A percentile compares a stretch with the other conserved stretches of the same genome.
These are phyloP conservation scores for Lamprotornis superbus DNA, from an alignment of 2,113 vertebrate genomes.

Conservation along the genomic window DNA sequence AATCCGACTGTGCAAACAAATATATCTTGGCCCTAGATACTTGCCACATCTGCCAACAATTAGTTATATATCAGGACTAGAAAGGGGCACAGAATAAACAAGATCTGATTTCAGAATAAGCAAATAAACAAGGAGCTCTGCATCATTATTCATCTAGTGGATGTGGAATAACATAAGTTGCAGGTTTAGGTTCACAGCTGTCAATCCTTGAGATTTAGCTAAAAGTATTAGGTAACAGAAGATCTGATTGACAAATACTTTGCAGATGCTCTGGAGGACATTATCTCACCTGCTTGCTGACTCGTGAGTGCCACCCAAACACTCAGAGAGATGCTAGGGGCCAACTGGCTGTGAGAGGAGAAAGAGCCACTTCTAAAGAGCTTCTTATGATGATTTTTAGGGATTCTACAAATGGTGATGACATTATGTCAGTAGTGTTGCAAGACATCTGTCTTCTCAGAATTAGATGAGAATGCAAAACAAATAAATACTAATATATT, in stretches of 20 bases:
- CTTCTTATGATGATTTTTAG: neutral
- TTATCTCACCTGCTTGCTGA: constrained; percentile 21
- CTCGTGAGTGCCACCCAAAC: constrained; percentile 32
- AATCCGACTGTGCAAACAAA: constrained; percentile 94
- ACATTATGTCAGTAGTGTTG: no score
- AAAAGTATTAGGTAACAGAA: constrained; percentile 44
- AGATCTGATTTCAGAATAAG: constrained; percentile 80
- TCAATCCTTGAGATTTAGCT: constrained; percentile 25
- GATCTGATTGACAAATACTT: constrained; percentile 57
- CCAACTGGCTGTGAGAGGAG: neutral
- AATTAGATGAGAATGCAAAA: neutral
- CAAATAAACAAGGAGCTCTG: constrained; percentile 84
- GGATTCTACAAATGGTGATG: neutral
- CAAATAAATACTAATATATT: neutral
- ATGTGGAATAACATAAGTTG: constrained; percentile 20
- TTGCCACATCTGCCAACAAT: constrained; percentile 90
- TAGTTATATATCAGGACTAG: constrained; percentile 79
- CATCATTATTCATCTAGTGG: constrained; percentile 78
- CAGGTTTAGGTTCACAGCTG: constrained; percentile 10
- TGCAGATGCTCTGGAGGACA: constrained; percentile 33
- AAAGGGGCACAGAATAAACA: constrained; percentile 75
- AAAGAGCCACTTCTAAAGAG: neutral
- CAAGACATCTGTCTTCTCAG: neutral
- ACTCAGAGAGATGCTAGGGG: neutral
- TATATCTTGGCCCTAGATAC: constrained; percentile 77